phyloP scores from a whole-genome alignment of 2,113 vertebrate genomes.

The Agapornis roseicollis region DNA sequence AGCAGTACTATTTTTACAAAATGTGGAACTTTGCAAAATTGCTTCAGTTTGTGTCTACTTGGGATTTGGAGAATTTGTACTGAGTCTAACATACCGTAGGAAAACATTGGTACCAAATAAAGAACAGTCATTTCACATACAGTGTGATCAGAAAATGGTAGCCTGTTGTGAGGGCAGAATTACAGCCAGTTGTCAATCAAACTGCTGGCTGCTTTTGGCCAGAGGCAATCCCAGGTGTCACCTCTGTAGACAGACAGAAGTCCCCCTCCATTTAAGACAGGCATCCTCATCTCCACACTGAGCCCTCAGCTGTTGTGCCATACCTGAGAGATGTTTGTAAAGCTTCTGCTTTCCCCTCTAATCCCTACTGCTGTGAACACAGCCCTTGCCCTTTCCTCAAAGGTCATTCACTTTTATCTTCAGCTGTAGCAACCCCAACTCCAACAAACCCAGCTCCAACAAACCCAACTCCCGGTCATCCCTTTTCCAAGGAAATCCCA shows the following conservation, averaged over 20 bases:
- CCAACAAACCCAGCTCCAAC: not conserved
- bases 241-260: not conserved
- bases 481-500: not conserved
- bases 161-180: not conserved
- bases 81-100: not conserved
- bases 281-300: rapidly evolving
- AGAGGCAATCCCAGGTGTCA: too few relatives aligned
- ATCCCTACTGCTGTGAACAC: rapidly evolving
- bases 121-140: not conserved
- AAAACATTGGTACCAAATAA: not conserved
- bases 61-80: constrained; percentile 27
- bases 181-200: not conserved
- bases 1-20: not conserved
- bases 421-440: rapidly evolving
- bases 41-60: not conserved
- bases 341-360: not conserved
- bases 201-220: rapidly evolving
- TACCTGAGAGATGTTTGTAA: not conserved
- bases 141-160: not conserved
- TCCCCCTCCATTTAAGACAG: not conserved
- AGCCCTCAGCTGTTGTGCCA: not conserved
- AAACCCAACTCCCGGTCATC: not conserved
- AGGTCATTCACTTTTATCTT: not conserved
- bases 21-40: not conserved
- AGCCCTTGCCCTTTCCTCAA: not conserved